Conservation (phyloP, 2,113 vertebrate species). For the Herpetotheres cachinnans region DNA sequence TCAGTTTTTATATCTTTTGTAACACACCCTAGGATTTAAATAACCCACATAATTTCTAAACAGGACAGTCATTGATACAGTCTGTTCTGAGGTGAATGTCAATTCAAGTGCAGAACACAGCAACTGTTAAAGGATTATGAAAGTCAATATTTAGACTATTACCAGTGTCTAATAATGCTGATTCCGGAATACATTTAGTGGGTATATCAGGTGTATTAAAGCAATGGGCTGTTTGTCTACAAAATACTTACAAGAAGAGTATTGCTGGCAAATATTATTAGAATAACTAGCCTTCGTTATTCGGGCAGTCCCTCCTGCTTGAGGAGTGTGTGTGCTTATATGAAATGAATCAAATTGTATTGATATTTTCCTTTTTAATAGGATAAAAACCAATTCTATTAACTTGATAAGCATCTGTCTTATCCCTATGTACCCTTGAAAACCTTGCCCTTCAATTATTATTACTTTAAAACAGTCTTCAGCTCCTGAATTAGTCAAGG, state of each 20-base stretch:
- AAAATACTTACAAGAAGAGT: background rate
- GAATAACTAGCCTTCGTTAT: background rate
- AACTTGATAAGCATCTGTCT: background rate
- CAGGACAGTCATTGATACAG: background rate
- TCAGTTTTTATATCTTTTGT: background rate
- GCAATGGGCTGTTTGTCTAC: background rate
- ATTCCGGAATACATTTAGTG: background rate
- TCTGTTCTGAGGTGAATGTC: background rate
- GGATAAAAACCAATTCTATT: background rate
- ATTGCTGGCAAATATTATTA: background rate
- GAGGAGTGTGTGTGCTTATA: background rate
- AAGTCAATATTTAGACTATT: slow-evolving; percentile 20
- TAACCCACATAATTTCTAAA: background rate
- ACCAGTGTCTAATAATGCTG: background rate
- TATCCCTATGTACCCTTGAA: background rate
- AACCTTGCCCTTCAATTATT: background rate
- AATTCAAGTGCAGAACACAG: background rate
- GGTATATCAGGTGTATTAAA: background rate
- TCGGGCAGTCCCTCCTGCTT: background rate
- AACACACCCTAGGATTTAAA: background rate
- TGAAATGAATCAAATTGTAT: background rate
- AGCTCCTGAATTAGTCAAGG: background rate
- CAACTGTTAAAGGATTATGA: background rate
- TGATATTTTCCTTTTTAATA: background rate
- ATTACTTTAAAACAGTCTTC: background rate